Base-by-base conservation (phyloP, 2,113 vertebrate species). In the Neodontobutis hainanensis region DNA sequence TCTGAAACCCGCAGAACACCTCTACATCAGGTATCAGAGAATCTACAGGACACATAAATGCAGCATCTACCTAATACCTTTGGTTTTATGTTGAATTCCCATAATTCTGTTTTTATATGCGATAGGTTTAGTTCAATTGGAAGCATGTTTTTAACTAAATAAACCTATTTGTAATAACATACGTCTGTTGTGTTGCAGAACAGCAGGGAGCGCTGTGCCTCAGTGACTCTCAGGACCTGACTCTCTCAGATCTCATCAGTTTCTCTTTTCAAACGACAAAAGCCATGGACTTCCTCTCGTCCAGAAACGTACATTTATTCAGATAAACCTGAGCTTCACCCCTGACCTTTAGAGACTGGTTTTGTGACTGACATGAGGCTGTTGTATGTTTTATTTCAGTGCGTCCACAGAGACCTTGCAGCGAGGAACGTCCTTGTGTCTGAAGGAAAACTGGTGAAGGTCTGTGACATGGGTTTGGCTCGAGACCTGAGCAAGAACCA, bases 261-360 rank as follows among this genome's bases (percentile, higher is more conserved):
- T 95, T 98, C 91, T 96, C 94, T 81, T 95, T 92, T 87, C 96
- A 99, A 74, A 93, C 97, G 77, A 92, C 95, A 68, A 93, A 95
- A 7, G 97, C 96, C 69, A 96, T 99, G 97, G 92, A 95, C 59
- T 99, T 98, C 89, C 91, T 99, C 36, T 93, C 95, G 34, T 94
- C 94, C 45, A 96, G 94, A 92, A 97, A 97, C 0, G 97, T 98
- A 87, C 0, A 27, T 27, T 27, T 27, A 5, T 8, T 40, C 38
- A 40, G 38, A 8, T 40, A 3, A 40, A 40, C 38, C 38, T 40
- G 5, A 40, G 2, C 38, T 40, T 27, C 19, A 27, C 19, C 19
- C 19, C 19, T 2, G 19, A 2, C 19, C 19, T 27, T 27, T 27
- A 27, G 19, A 27, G 19, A 27, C 19, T 27, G 19, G 19, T 27